Evolutionary conservation across 2,113 vertebrate genomes (phyloP).

Genomic region (Tachycineta bicolor): DNA sequence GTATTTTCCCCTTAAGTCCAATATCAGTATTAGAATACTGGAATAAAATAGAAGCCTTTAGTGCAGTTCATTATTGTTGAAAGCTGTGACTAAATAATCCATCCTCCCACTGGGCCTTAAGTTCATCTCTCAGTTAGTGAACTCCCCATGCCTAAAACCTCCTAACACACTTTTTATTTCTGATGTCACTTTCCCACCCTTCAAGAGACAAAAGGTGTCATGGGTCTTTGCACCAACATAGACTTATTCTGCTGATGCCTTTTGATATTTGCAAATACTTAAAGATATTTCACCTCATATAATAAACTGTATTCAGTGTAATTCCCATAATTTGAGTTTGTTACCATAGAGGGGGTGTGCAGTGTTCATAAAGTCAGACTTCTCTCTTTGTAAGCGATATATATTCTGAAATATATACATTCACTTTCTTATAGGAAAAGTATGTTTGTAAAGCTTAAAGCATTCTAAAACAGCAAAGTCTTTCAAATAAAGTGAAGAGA

Average conservation of each 20-base stretch:
- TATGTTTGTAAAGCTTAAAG: neutral
- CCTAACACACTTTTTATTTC: neutral
- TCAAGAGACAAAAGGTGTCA: neutral
- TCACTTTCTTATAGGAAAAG: neutral
- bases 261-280: neutral
- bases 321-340: neutral
- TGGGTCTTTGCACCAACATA: neutral
- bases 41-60: neutral
- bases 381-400: neutral
- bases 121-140: neutral
- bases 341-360: neutral
- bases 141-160: neutral
- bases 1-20: neutral
- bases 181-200: constrained; percentile 3
- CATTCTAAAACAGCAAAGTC: neutral
- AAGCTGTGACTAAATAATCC: neutral
- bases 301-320: neutral
- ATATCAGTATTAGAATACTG: neutral
- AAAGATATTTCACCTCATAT: neutral
- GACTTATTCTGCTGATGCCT: neutral
- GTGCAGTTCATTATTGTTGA: neutral
- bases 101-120: neutral
- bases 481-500: neutral
- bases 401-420: neutral
- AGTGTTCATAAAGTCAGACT: neutral